Evolutionary conservation across 2,113 vertebrate species (phyloP), one percentile per base, ranked within the genome.

Genomic region (Oreotrochilus melanogaster): DNA sequence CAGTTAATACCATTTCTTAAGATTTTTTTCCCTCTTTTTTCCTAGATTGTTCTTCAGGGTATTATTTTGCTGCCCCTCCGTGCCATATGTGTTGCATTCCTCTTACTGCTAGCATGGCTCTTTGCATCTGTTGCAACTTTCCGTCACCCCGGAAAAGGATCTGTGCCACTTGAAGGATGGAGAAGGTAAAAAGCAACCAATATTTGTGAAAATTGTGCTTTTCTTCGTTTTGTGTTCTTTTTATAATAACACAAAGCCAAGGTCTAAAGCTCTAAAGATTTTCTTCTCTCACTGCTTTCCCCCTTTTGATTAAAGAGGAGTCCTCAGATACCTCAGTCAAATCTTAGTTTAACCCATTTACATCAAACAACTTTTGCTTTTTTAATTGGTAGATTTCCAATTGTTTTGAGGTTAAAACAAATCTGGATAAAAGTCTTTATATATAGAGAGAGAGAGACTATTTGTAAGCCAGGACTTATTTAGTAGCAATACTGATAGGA

Each of bases 1-100:
- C 27, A 69, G 12, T 70, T 78, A 24, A 69, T 83, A 22, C 12
- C 1, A 31, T 67, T 70, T 92, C 62, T 91, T 95, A 47, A 72
- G 47, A 67, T 43, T 92, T 73, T 78, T 42, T 11, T 24, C 10
- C 21, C 75, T n/a, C 31, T 84, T 71, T 95, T 95, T 86, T 82
- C 85, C 39, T 93, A 99, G 98, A 94, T 83, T 79, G 22, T 98
- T 86, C 95, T 99, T 69, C 96, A 98, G 89, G 99, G 99, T 18
- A 93, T 99, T 74, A 79, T 99, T 91, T 98, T 99, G 94, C 97
- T 99, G 39, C 99, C 99, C 6, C n/a, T 99, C 25, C 99, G 99
- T 12, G 93, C 39, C 80, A n/a, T 98, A 69, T 92, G 98, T 48
- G 43, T 99, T 72, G 66, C 66, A 12, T 71, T 99, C 30, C 73